These are phyloP conservation scores for Pachyseris speciosa DNA, from an alignment of 64 coral and sea anemone genomes.

Conservation along the genomic window DNA sequence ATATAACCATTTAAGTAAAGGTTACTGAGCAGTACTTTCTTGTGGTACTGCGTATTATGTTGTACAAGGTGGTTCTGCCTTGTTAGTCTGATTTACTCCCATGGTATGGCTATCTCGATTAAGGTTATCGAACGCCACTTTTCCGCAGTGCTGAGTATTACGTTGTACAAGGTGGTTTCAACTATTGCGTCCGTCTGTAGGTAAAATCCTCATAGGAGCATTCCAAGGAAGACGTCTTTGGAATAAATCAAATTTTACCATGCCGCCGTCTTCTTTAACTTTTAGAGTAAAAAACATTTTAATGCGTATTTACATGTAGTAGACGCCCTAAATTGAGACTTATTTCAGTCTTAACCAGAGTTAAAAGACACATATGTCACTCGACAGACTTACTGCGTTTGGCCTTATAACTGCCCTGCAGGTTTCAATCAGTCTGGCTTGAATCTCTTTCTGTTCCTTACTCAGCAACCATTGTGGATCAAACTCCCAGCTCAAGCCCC, in stretches of 20 bases:
- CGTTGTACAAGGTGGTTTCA: background rate
- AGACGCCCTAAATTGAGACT: too few relatives aligned
- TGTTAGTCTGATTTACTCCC: background rate
- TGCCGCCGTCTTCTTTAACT: too few relatives aligned
- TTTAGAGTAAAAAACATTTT: too few relatives aligned
- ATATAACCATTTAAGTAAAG: background rate
- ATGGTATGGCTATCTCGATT: background rate
- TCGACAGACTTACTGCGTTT: conserved; percentile 2
- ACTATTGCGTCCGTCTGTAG: background rate
- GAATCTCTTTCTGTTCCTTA: conserved; percentile 23
- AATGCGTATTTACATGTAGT: too few relatives aligned
- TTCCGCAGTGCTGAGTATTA: background rate
- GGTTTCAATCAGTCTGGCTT: background rate
- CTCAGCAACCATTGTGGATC: conserved; percentile 20
- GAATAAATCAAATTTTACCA: too few relatives aligned
- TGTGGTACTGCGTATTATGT: background rate
- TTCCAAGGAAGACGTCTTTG: background rate
- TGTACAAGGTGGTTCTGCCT: background rate
- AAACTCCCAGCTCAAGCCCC: background rate
- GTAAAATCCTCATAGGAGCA: too few relatives aligned
- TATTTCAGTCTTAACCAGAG: too few relatives aligned
- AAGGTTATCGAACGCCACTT: background rate
- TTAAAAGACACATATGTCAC: too few relatives aligned
- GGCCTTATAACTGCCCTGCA: conserved; percentile 17
- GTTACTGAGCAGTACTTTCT: background rate